A percentile compares a stretch with the other conserved stretches of the same genome.
These are phyloP conservation scores for Poecilus cupreus DNA, from an alignment of 2,888 invertebrate species.

Conservation along the genomic window DNA sequence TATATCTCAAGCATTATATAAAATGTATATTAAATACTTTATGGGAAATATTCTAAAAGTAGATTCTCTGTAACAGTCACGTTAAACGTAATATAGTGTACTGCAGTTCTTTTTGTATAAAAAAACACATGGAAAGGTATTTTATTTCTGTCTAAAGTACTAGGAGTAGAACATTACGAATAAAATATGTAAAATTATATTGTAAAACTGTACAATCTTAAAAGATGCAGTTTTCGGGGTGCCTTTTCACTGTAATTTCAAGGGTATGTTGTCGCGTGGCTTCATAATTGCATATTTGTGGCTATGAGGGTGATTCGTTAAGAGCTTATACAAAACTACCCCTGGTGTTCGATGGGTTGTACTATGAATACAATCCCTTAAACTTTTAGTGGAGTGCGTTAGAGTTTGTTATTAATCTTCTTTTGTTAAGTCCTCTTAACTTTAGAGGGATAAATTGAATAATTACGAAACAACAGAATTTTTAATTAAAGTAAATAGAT, in stretches of 20 bases:
- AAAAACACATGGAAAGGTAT: no score
- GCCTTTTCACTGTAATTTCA: not conserved
- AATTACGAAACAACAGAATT: not conserved
- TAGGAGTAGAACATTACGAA: no score
- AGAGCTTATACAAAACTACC: not conserved
- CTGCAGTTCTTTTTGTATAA: no score
- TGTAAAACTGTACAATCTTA: not conserved
- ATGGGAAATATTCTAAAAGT: no score
- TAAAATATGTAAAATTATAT: no score
- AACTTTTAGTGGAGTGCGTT: not conserved
- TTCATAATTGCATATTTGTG: constrained; percentile 33
- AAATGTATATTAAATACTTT: no score
- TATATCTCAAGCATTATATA: no score
- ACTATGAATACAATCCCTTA: not conserved
- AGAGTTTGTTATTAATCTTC: constrained; percentile 13
- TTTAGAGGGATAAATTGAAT: not conserved
- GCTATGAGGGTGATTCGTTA: not conserved
- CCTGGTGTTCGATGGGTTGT: not conserved
- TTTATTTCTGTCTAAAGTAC: no score
- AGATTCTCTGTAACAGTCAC: no score
- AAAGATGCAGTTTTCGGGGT: not conserved
- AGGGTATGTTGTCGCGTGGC: not conserved
- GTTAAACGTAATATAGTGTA: no score
- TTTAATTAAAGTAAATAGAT: no score
- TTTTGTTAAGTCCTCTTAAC: not conserved